phyloP scores from a whole-genome alignment of 2,797 vertebrate genomes.

The Thunnus albacares region DNA sequence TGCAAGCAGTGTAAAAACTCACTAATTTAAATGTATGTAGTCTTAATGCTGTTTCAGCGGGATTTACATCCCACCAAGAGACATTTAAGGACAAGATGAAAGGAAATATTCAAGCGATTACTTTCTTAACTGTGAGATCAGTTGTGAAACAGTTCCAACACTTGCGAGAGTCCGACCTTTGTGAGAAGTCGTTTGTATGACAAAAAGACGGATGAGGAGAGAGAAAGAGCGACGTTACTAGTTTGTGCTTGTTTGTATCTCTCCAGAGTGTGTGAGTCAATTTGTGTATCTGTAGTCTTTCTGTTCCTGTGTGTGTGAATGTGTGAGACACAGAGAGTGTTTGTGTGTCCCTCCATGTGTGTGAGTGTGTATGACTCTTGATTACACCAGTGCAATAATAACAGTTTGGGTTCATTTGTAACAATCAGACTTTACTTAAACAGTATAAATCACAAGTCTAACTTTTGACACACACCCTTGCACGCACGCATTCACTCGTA shows the following conservation, averaged over 20 bases:
- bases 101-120: not conserved
- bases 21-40: slow-evolving; percentile 1
- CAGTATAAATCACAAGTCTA: slow-evolving; percentile 81
- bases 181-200: slow-evolving; percentile 34
- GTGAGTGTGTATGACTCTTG: slow-evolving; percentile 43
- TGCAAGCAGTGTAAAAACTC: not conserved
- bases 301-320: slow-evolving; percentile 40
- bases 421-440: slow-evolving; percentile 84
- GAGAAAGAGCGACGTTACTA: slow-evolving; percentile 34
- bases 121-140: slow-evolving; percentile 14
- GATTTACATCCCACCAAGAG: not conserved
- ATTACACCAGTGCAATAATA: slow-evolving; percentile 72
- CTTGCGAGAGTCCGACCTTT: slow-evolving; percentile 6
- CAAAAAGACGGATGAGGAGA: slow-evolving; percentile 50
- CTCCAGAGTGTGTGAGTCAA: not conserved
- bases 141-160: slow-evolving; percentile 22
- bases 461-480: slow-evolving; percentile 41
- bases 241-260: slow-evolving; percentile 63
- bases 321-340: slow-evolving; percentile 36
- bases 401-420: slow-evolving; percentile 83
- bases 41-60: not conserved
- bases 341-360: slow-evolving; percentile 35
- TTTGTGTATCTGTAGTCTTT: slow-evolving; percentile 53
- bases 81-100: not conserved
- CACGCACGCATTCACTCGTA: slow-evolving; percentile 5